These are phyloP conservation scores for Stichopus chloronotus DNA, from an alignment of 35 echinoderm and acorn worm species.

Conservation along the genomic window DNA sequence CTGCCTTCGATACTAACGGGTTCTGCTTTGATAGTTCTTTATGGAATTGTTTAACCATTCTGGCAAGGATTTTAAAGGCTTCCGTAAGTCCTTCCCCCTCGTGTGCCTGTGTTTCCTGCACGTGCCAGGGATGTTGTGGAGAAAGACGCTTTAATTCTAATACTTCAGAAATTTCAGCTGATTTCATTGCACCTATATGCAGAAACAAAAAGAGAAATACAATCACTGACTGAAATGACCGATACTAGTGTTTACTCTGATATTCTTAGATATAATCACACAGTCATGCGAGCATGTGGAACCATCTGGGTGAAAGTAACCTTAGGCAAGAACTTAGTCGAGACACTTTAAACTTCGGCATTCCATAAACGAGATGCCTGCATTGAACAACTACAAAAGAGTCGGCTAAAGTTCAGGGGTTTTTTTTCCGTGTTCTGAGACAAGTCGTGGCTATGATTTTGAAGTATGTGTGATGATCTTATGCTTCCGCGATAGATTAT, in stretches of 20 bases:
- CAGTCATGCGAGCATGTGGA: not conserved
- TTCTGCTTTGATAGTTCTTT: constrained; percentile 67
- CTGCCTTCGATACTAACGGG: constrained; percentile 8
- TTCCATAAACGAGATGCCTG: too few species aligned
- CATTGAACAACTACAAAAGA: too few species aligned
- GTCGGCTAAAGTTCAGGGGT: too few species aligned
- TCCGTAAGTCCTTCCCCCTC: constrained; percentile 88
- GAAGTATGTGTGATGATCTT: too few species aligned
- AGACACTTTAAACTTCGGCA: too few species aligned
- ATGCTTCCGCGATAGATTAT: too few species aligned
- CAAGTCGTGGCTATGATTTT: too few species aligned
- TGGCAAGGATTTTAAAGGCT: constrained; percentile 82
- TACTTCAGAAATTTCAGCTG: constrained; percentile 73
- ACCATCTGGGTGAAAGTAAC: too few species aligned
- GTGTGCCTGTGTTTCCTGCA: constrained; percentile 82
- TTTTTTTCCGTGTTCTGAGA: too few species aligned
- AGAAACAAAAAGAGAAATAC: not conserved
- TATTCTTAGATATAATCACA: not conserved
- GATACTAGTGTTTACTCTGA: not conserved
- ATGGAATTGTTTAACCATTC: constrained; percentile 92
- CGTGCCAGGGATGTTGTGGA: constrained; percentile 75
- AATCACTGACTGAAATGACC: not conserved
- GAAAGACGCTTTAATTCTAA: constrained; percentile 75
- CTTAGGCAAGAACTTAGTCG: too few species aligned
- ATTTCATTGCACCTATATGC: constrained; percentile 58